Evolutionary conservation across 1,140 invertebrate genomes (phyloP).

Genomic region (Atopsyche davidsoni): DNA sequence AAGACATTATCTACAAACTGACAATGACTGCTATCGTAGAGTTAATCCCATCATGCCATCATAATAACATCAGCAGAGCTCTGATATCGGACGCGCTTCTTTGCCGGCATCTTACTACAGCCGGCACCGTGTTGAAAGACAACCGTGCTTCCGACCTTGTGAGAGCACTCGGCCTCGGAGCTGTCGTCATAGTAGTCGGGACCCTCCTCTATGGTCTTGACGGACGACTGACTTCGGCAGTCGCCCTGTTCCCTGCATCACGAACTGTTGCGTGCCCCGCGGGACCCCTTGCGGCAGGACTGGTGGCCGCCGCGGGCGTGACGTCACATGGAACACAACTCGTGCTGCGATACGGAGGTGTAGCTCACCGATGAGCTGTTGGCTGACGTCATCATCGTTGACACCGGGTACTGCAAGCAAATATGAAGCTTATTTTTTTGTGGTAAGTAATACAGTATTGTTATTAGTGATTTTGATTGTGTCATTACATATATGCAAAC

Average conservation of each 20-base stretch:
- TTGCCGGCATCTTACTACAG: slow-evolving; percentile 10
- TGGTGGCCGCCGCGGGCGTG: slow-evolving; percentile 39
- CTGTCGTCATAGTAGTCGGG: slow-evolving; percentile 19
- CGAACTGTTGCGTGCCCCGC: slow-evolving; percentile 38
- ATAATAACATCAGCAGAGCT: slow-evolving; percentile 25
- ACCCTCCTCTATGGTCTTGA: slow-evolving; percentile 27
- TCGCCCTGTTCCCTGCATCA: slow-evolving; percentile 27
- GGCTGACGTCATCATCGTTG: slow-evolving; percentile 35
- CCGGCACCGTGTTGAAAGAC: slow-evolving; percentile 6
- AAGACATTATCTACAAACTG: too few species aligned
- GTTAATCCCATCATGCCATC: slow-evolving; percentile 18
- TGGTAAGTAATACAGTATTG: too few species aligned
- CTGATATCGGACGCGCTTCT: slow-evolving; percentile 27
- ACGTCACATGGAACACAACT: slow-evolving; percentile 49
- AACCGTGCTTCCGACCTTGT: background rate
- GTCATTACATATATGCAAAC: too few species aligned
- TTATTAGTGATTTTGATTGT: too few species aligned
- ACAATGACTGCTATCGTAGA: background rate
- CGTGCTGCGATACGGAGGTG: slow-evolving; percentile 45
- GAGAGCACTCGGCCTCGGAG: background rate
- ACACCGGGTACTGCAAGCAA: slow-evolving; percentile 43
- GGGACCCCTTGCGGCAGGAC: slow-evolving; percentile 34
- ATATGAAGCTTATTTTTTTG: background rate
- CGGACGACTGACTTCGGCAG: slow-evolving; percentile 16
- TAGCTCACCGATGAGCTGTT: slow-evolving; percentile 32